Evolutionary conservation across 2,797 vertebrate species (phyloP).

Genomic region (Falco biarmicus): DNA sequence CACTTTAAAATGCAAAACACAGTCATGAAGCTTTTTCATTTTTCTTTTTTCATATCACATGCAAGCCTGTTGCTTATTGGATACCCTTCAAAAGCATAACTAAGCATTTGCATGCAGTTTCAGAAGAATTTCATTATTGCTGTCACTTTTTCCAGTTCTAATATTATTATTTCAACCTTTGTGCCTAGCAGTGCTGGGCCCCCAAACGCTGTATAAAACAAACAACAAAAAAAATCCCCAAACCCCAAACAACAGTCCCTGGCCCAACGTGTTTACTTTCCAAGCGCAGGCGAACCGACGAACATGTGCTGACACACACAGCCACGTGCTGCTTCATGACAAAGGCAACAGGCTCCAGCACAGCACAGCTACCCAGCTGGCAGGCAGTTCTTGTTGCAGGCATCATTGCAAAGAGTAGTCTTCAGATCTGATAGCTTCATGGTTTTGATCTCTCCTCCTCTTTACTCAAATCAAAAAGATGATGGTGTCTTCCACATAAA

Average conservation of each 20-base stretch:
- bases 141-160: neutral
- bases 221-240: neutral
- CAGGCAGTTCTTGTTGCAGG: neutral
- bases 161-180: neutral
- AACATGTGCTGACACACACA: rapidly evolving
- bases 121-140: neutral
- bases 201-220: neutral
- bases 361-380: rapidly evolving
- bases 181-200: neutral
- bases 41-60: neutral
- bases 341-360: neutral
- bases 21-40: neutral
- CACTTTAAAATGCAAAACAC: neutral
- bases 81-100: neutral
- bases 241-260: neutral
- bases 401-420: neutral
- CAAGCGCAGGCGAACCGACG: neutral
- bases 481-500: neutral
- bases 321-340: neutral
- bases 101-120: neutral
- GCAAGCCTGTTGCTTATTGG: neutral
- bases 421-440: neutral
- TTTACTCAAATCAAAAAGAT: neutral
- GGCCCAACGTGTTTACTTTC: neutral
- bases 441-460: neutral